Base-by-base conservation (phyloP, 2,797 vertebrate species). In the Pterois miles region DNA sequence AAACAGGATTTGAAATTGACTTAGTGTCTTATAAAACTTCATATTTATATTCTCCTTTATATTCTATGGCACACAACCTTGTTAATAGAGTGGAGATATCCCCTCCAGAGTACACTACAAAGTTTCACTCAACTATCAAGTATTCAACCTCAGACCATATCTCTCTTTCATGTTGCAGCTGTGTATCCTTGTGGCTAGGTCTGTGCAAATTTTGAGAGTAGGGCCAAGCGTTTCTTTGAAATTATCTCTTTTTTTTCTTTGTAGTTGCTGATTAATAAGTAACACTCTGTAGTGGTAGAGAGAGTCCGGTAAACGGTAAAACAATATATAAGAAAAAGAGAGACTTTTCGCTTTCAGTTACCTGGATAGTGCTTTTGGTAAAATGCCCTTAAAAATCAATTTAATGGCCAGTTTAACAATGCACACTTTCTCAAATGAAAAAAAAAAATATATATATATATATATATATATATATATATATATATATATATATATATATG, bases 21-120 rank as follows among this genome's bases (percentile, higher is more conserved):
- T 56, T 5, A 6, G 22, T 34, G 43, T 11, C 38, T 69, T 33
- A 29, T 27, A 46, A 75, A 56, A 62, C 20, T 5, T 57, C 8
- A 65, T 34, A 10, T 50, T 40, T 23, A 60, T 60, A 23, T 23
- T 22, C 22, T 52, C 25, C 13, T 36, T 62, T 22, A 36, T 38
- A 33, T 57, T 59, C 4, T 52, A 23, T 50, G 14, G 22, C 4
- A 16, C 31, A 69, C 20, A 38, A 20, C 12, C 8, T 23, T n/a
- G n/a, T 54, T 80, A 46, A 50, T 31, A n/a, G 43, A 66, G 23
- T 75, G 10, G 33, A 52, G 4, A 22, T 25, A 16, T 46, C 11
- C 22, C 43, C 57, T 50, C 31, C 27, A 40, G 67, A 58, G 54
- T 58, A 31, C 67, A 46, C 27, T 43, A 43, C 52, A 68, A 67